Base-by-base conservation (phyloP, 2,888 invertebrate genomes). In the Tenthredo amoena region DNA sequence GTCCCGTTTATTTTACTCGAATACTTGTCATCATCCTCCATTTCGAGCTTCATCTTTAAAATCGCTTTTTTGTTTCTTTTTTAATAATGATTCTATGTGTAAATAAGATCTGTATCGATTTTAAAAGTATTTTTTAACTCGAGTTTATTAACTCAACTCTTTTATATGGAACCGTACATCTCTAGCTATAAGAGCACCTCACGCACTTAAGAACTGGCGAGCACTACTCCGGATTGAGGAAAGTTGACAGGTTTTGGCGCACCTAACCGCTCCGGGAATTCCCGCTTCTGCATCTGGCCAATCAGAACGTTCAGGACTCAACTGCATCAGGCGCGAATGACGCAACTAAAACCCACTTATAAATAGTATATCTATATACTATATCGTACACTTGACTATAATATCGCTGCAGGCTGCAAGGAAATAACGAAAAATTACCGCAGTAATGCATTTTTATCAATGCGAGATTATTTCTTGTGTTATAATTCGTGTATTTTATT, bases 191-290 rank as follows among this genome's bases (percentile, higher is more conserved):
- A 68, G 34, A 68, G 81, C 26, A 21, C 81, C 58, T 58, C 81
- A 62, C 40, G 50, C 58, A 5, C 62, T 81, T 40, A 62, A 34
- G 81, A 37, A 26, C 81, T 81, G 62, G 81, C 58, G 37, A 62
- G 81, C 37, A 50, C 91, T 4, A 93, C 89, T 81, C 89, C 90
- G 31, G 92, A 90, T 79, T 92, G 92, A 62, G 93, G 92, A 9
- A 89, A 90, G 62, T 90, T 89, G 86, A 90, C 91, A 26, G 90
- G 89, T 85, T 92, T 81, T 81, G 40, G 58, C 21, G 26, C 62
- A 40, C 50, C 37, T 26, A 37, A 40, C 79, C 37, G 15, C 58
- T n/a, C 58, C 40, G 81, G 81, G 81, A 62, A 81, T 62, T 81
- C 81, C 81, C 81, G 58, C 81, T 62, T 4, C 62, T 21, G 10